These are phyloP conservation scores for Numenius arquata DNA, from an alignment of 2,113 vertebrate genomes.

Conservation along the genomic window DNA sequence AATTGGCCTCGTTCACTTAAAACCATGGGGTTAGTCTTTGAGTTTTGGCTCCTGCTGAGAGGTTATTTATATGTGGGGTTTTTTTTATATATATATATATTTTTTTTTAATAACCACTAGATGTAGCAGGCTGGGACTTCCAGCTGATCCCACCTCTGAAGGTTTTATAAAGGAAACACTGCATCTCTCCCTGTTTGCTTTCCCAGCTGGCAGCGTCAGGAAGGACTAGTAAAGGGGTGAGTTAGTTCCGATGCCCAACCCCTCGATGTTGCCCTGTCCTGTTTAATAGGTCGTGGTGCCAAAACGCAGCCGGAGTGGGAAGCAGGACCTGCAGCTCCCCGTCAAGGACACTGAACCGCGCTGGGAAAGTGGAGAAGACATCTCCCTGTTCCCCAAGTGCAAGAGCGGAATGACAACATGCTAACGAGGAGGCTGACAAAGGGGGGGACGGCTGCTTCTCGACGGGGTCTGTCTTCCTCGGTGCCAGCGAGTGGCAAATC, in stretches of 20 bases:
- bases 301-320: background rate
- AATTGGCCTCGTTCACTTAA: slow-evolving; percentile 76
- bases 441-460: background rate
- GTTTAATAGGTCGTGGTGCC: background rate
- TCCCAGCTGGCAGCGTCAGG: slow-evolving; percentile 20
- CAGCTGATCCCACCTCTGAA: slow-evolving; percentile 28
- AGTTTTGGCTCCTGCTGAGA: slow-evolving; percentile 74
- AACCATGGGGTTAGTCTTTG: slow-evolving; percentile 72
- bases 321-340: background rate
- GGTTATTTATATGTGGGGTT: slow-evolving; percentile 72
- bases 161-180: background rate
- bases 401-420: rapidly evolving
- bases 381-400: rapidly evolving
- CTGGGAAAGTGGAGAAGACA: background rate
- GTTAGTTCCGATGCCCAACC: slow-evolving; percentile 33
- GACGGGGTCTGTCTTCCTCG: rapidly evolving
- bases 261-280: background rate
- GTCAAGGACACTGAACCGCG: background rate
- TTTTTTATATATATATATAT: background rate
- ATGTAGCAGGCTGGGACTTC: slow-evolving; percentile 22
- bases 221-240: background rate
- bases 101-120: slow-evolving; percentile 3
- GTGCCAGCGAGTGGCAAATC: background rate
- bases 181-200: slow-evolving; percentile 28
- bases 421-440: background rate